Conservation (phyloP, 2,797 vertebrate genomes). For the Coranthus polyacanthus region DNA sequence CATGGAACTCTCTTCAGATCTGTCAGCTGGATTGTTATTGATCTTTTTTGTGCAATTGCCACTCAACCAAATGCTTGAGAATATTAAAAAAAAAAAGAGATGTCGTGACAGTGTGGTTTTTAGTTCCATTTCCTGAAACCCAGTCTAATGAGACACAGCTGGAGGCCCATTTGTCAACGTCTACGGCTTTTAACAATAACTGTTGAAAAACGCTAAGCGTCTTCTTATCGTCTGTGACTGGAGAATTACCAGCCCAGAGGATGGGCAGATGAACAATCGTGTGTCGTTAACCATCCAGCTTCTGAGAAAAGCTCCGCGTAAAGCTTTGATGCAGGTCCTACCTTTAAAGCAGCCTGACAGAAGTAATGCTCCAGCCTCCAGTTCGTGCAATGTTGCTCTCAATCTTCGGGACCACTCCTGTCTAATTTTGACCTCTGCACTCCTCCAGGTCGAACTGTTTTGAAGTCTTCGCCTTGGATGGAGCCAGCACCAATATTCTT, state of each 20-base stretch:
- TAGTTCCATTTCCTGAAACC: too few relatives aligned
- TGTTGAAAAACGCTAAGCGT: too few relatives aligned
- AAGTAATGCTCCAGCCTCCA: slow-evolving; percentile 10
- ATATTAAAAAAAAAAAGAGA: too few relatives aligned
- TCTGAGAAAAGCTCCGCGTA: slow-evolving; percentile 15
- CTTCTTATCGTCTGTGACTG: too few relatives aligned
- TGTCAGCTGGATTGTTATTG: not conserved
- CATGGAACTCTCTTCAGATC: not conserved
- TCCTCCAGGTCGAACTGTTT: slow-evolving; percentile 91
- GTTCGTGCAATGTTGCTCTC: slow-evolving; percentile 20
- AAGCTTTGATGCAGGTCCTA: not conserved
- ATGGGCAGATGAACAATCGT: too few relatives aligned
- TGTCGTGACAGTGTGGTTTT: too few relatives aligned
- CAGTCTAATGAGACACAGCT: too few relatives aligned
- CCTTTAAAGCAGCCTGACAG: not conserved
- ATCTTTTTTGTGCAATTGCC: not conserved
- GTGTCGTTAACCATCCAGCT: not conserved
- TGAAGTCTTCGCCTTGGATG: slow-evolving; percentile 91
- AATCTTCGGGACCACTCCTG: slow-evolving; percentile 19
- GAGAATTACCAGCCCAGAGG: too few relatives aligned
- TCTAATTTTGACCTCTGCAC: slow-evolving; percentile 48
- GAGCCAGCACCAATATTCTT: slow-evolving; percentile 89
- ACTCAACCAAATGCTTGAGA: too few relatives aligned
- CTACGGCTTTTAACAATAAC: too few relatives aligned
- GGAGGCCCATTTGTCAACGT: too few relatives aligned